These are phyloP conservation scores for Allygus modestus DNA, from an alignment of 2,888 invertebrate species.

Conservation along the genomic window DNA sequence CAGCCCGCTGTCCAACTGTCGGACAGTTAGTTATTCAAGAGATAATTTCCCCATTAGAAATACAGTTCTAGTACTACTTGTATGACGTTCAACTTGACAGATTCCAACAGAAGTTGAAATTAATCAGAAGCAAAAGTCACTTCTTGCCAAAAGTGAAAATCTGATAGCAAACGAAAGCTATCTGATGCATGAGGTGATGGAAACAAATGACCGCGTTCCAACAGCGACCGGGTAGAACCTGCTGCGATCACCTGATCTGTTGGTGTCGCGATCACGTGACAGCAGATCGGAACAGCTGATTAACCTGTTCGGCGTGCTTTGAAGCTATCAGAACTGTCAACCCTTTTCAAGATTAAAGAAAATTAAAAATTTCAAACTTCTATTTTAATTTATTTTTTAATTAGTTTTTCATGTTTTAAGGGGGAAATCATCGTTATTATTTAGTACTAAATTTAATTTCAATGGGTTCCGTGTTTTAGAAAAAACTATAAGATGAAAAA, in stretches of 20 bases:
- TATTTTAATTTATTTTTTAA: too few species aligned
- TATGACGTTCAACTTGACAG: not conserved
- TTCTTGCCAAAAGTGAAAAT: conserved; percentile 5
- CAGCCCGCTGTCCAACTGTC: too few species aligned
- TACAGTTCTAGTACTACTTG: not conserved
- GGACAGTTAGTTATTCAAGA: too few species aligned
- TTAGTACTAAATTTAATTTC: too few species aligned
- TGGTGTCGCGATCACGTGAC: not conserved
- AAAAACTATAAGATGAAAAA: too few species aligned
- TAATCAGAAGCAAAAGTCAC: conserved; percentile 20
- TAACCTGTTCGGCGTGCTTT: conserved; percentile 5
- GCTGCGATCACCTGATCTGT: not conserved
- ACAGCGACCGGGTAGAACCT: not conserved
- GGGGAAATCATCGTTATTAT: too few species aligned
- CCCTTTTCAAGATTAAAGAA: not conserved
- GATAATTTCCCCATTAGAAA: too few species aligned
- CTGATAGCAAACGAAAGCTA: conserved; percentile 33
- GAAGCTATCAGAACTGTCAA: not conserved
- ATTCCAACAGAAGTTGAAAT: not conserved
- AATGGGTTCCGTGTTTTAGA: too few species aligned
- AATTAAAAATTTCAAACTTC: not conserved
- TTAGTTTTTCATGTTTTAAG: too few species aligned
- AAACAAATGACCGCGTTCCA: conserved; percentile 23
- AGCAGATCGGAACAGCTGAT: conserved; percentile 17
- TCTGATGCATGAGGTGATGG: conserved; percentile 20